Conservation (phyloP, 2,888 invertebrate genomes). For the Monoplex corrugatus region DNA sequence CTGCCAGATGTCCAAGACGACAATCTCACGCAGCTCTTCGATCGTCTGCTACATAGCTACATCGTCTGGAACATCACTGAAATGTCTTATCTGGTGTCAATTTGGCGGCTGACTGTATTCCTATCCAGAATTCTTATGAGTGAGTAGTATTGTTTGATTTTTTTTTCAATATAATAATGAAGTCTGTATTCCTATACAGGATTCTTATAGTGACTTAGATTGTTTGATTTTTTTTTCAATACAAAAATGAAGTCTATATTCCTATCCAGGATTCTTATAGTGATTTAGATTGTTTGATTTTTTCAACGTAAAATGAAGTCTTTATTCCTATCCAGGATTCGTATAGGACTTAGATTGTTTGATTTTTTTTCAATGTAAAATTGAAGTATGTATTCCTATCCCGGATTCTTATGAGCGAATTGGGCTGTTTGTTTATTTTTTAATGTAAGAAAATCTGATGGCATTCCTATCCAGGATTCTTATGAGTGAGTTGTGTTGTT, state of each 20-base stretch:
- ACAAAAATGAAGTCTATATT: not conserved
- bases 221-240: no score
- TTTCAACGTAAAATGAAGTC: no score
- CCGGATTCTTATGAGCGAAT: no score
- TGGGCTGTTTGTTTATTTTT: no score
- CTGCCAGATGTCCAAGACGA: not conserved
- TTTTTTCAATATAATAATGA: no score
- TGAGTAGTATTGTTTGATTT: not conserved
- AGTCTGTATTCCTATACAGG: no score
- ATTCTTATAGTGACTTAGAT: no score
- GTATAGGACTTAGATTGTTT: no score
- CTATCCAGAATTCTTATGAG: not conserved
- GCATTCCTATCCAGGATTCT: not conserved
- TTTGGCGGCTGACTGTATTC: slow-evolving; percentile 4
- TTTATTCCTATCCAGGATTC: no score
- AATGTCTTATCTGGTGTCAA: not conserved
- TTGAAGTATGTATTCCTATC: no score
- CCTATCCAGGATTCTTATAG: not conserved
- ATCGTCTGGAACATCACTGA: slow-evolving; percentile 19
- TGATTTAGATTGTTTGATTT: not conserved
- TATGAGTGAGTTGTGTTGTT: not conserved
- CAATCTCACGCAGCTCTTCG: slow-evolving; percentile 1
- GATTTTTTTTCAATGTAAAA: no score
- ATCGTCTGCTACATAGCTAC: not conserved
- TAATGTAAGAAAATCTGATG: no score